Evolutionary conservation across 2,888 invertebrate species (phyloP).

Genomic region (Cryptophagus acutangulus): DNA sequence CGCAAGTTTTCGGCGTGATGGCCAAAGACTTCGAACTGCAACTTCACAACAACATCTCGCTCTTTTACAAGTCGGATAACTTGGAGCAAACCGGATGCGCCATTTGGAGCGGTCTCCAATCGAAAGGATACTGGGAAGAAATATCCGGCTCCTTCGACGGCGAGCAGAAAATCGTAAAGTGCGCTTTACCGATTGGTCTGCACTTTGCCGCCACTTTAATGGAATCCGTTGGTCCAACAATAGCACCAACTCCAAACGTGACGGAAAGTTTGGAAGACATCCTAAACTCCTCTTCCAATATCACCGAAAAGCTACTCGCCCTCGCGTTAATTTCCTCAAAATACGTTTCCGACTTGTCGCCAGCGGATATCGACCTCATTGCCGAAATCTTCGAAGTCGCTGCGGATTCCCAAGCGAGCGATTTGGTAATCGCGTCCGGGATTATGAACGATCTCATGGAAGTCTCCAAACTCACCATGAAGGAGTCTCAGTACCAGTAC

Average conservation of each 20-base stretch:
- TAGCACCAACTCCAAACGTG: slow-evolving; percentile 20
- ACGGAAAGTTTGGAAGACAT: slow-evolving; percentile 23
- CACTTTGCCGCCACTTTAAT: too few relatives aligned
- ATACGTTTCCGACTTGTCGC: slow-evolving; percentile 6
- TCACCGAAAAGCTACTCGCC: slow-evolving; percentile 18
- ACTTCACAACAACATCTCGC: too few relatives aligned
- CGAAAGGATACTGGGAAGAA: background rate
- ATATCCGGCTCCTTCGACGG: too few relatives aligned
- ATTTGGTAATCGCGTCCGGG: slow-evolving; percentile 12
- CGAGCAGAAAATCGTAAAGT: too few relatives aligned
- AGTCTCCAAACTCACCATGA: slow-evolving; percentile 17
- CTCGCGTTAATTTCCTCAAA: slow-evolving; percentile 10
- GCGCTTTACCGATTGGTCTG: too few relatives aligned
- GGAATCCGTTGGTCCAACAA: too few relatives aligned
- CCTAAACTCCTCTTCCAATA: slow-evolving; percentile 17
- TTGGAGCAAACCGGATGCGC: background rate
- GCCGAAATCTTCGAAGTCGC: slow-evolving; percentile 19
- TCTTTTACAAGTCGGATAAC: too few relatives aligned
- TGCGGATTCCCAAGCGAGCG: slow-evolving; percentile 9
- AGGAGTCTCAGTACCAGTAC: slow-evolving; percentile 23
- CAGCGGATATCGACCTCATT: slow-evolving; percentile 20
- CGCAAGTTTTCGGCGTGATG: background rate
- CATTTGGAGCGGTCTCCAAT: background rate
- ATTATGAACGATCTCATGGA: slow-evolving; percentile 24
- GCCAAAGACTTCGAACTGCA: too few relatives aligned